These are phyloP conservation scores for Sinella curviseta DNA, from an alignment of 1,140 invertebrate species.

Conservation along the genomic window DNA sequence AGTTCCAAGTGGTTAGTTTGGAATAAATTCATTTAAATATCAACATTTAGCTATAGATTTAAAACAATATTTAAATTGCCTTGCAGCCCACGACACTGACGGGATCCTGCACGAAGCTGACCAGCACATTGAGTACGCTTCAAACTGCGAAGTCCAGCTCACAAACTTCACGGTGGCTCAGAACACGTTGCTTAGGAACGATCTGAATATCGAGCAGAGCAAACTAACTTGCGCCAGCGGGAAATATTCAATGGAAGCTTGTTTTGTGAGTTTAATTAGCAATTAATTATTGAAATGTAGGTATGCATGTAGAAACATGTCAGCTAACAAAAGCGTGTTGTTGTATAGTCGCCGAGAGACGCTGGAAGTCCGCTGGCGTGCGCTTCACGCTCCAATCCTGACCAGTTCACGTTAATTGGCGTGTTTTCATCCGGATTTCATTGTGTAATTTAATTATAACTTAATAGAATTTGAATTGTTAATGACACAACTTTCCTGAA, in stretches of 20 bases:
- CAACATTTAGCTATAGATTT: neutral
- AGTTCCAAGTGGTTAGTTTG: neutral
- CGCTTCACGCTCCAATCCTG: neutral
- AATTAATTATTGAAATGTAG: neutral
- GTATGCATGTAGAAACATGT: neutral
- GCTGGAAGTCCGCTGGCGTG: conserved; percentile 43
- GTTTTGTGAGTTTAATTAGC: conserved; percentile 43
- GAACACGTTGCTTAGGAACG: neutral
- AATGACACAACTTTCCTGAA: too few relatives aligned
- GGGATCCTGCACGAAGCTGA: conserved; percentile 47
- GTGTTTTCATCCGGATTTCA: conserved; percentile 45
- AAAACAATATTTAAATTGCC: neutral
- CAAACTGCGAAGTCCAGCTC: neutral
- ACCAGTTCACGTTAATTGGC: conserved; percentile 28
- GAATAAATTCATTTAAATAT: neutral
- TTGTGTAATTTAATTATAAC: too few relatives aligned
- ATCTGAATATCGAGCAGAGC: conserved; percentile 8
- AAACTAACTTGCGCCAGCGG: conserved; percentile 44
- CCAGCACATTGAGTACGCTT: conserved; percentile 34
- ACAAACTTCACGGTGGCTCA: neutral
- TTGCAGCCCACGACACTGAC: conserved; percentile 40
- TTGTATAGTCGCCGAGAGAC: conserved; percentile 37
- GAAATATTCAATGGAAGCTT: conserved; percentile 43
- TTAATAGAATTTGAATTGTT: too few relatives aligned
- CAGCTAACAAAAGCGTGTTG: too few relatives aligned